Evolutionary conservation across 2,888 invertebrate species (phyloP), one percentile per base, ranked within the genome.

Genomic region (Tortrix viridana): DNA sequence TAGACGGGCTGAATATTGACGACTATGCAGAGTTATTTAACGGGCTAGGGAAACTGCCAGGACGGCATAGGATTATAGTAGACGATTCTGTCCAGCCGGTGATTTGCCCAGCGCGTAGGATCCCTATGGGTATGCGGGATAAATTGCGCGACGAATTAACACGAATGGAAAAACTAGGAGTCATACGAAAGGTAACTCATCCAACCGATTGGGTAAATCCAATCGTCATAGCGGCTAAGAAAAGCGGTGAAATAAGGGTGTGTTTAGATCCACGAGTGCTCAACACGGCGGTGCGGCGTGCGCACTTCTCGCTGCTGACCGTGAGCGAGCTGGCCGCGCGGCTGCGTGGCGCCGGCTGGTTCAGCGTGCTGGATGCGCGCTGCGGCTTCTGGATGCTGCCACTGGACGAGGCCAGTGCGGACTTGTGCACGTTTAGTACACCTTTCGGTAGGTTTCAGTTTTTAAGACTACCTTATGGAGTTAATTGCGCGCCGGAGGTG

Each of bases 51-150:
- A 60, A 60, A 46, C 57, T 69, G 44, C 71, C 69, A 0, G 69
- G 69, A 2, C 47, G 65, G 56, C 60, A 71, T 48, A 62, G 22
- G 20, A 70, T 71, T 22, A 48, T 66, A 4, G 43, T 72, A 12
- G 68, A 71, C 50, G 55, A 65, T 48, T 53, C 9, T 41, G 61
- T 65, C 5, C 61, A 50, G 22, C 65, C 69, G n/a, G 63, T 67
- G 1, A 47, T 71, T 5, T 69, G 68, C 46, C 65, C 69, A 12
- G 56, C 65, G 18, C 60, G 73, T 32, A 67, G 67, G 60, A 69
- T 74, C 20, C 74, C 72, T 4, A 43, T 72, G 26, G 70, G 71
- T 0, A 37, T 74, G 12, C 55, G 61, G n/a, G 68, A 69, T 52
- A 68, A 69, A 43, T 57, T 71, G 43, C 50, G 37, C 48, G 6